phyloP scores from a whole-genome alignment of 2,888 invertebrate genomes.

The Petrolisthes manimaculis region DNA sequence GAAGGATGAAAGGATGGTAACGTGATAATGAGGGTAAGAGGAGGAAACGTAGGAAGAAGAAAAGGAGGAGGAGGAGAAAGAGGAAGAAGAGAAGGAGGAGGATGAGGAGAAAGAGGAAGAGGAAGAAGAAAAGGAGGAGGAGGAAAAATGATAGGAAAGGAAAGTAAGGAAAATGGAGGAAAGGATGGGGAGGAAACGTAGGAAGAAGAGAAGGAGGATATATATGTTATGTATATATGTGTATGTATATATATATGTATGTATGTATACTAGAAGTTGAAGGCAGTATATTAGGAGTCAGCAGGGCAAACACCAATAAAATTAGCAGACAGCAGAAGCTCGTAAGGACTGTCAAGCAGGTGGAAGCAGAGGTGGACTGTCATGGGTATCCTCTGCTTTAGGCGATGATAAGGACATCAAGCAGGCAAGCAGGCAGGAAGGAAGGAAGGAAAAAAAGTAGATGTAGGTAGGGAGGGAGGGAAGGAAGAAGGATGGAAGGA shows the following conservation, averaged over 20 bases:
- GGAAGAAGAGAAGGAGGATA: not conserved
- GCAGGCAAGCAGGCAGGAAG: conserved; percentile 11
- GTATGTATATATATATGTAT: not conserved
- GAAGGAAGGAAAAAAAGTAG: not conserved
- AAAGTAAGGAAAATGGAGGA: not conserved
- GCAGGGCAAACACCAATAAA: not conserved
- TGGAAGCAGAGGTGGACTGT: conserved; percentile 5
- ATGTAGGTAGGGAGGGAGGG: not conserved
- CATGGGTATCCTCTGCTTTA: not conserved
- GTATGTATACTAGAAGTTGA: not conserved
- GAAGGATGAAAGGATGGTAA: not conserved
- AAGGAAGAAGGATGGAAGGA: not conserved
- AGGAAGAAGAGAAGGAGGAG: not conserved
- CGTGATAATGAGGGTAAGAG: conserved; percentile 7
- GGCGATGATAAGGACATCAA: conserved; percentile 1
- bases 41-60: not conserved
- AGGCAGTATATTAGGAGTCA: conserved; percentile 8
- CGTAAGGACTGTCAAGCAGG: conserved; percentile 2
- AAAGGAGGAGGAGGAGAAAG: not conserved
- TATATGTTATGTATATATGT: not conserved
- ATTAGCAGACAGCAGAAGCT: conserved; percentile 11
- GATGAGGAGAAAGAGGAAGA: not conserved
- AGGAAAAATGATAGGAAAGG: not conserved
- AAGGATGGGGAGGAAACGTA: not conserved
- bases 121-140: not conserved